These are phyloP conservation scores for Chelonus insularis DNA, from an alignment of 1,140 invertebrate species.

Conservation along the genomic window DNA sequence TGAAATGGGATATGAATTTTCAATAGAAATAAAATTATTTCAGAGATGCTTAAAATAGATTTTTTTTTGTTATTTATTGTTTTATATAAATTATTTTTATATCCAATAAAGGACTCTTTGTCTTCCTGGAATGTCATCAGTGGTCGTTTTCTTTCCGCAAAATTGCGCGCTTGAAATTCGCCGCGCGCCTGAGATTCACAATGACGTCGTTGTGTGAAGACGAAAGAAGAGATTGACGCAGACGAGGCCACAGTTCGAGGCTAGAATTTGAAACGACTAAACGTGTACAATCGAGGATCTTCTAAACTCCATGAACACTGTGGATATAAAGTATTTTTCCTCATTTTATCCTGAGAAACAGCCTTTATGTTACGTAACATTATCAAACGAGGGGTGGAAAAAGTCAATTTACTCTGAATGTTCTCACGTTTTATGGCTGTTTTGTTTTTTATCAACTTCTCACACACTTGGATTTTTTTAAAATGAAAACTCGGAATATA, in stretches of 20 bases:
- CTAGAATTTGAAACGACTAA: conserved; percentile 17
- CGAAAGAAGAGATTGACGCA: conserved; percentile 16
- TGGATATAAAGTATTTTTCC: neutral
- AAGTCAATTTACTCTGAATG: too few relatives aligned
- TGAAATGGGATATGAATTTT: neutral
- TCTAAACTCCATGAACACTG: neutral
- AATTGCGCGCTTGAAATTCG: conserved; percentile 22
- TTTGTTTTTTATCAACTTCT: too few relatives aligned
- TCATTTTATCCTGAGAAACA: neutral
- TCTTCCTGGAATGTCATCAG: neutral
- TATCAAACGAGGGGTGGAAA: too few relatives aligned
- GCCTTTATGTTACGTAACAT: neutral
- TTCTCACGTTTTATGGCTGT: too few relatives aligned
- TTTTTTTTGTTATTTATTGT: neutral
- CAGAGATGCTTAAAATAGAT: too few relatives aligned
- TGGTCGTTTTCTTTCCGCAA: conserved; percentile 15
- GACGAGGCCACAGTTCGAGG: conserved; percentile 15
- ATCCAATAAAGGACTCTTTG: conserved; percentile 11
- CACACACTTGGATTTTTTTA: too few relatives aligned
- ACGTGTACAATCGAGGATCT: conserved; percentile 1
- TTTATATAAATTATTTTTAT: neutral
- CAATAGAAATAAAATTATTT: neutral
- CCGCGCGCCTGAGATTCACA: conserved; percentile 14
- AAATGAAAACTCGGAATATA: too few relatives aligned
- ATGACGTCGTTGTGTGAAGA: conserved; percentile 18